Evolutionary conservation across 2,113 vertebrate genomes (phyloP), one percentile per base, ranked within the genome.

Genomic region (Podarcis raffonei): DNA sequence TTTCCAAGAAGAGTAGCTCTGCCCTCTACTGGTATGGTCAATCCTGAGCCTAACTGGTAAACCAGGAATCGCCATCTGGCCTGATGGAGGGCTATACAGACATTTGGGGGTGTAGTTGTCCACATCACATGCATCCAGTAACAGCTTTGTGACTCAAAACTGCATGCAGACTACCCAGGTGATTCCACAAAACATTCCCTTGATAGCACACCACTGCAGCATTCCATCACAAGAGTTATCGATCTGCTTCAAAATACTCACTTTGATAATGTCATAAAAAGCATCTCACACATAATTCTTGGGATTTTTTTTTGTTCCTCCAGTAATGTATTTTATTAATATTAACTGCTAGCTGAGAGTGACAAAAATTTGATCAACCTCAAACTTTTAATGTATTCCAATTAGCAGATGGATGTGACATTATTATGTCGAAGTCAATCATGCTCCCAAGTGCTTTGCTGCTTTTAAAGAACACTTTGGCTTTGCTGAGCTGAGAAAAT

Each of bases 311-410:
- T 35, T 81, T 86, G 0, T 69, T 85, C 74, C 86, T 74, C 39
- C 71, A 68, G 48, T 90, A 74, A 87, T 90, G 48, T 71, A 2
- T 53, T 92, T 85, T 87, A 81, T 78, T 84, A 84, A 71, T 89
- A 89, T 84, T 88, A 87, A 78, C 68, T 90, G 42, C 68, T 87
- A 75, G 37, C 30, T 81, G 77, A 57, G 83, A 92, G 87, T 69
- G 81, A 90, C 68, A 82, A 37, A 86, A 83, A 89, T 80, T 30
- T 66, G 72, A 87, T 87, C 87, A 89, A 86, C 81, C 8, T 83
- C 68, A 76, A 86, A 90, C 25, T 88, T 93, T 81, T 15, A 89
- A 87, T 68, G 76, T 72, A 57, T 89, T 92, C 39, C 80, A 90
- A 3, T 92, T 87, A 79, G 66, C 57, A 11, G 85, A 65, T 71